Percentiles rank a stretch among this genome's conserved stretches.
Conservation (phyloP, 2,888 invertebrate species). For the Galeopsomyia nigrocyanea region DNA sequence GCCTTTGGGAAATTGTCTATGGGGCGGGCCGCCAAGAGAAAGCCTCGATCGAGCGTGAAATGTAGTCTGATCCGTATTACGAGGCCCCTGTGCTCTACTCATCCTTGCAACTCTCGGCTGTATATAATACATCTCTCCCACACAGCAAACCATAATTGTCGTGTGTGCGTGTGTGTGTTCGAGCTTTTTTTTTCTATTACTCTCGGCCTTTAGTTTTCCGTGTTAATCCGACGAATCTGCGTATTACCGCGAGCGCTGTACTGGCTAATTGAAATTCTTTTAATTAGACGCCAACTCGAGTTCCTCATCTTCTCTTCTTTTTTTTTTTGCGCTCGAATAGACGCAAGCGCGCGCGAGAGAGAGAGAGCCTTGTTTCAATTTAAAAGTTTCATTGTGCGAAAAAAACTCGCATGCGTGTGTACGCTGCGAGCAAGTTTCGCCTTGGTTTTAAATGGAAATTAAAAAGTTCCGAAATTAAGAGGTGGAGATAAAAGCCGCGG, state of each 20-base stretch:
- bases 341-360: neutral
- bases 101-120: conserved; percentile 7
- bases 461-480: conserved; percentile 38
- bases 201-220: conserved; percentile 34
- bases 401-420: neutral
- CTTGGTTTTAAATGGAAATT: conserved; percentile 40
- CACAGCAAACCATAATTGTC: too few relatives aligned
- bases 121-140: neutral
- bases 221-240: conserved; percentile 37
- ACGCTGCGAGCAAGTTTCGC: conserved; percentile 13
- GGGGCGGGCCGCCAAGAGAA: conserved; percentile 36
- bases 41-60: conserved; percentile 67
- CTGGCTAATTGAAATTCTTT: conserved; percentile 44
- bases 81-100: conserved; percentile 25
- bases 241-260: conserved; percentile 8
- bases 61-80: conserved; percentile 64
- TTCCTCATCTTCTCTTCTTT: neutral
- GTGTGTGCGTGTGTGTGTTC: neutral
- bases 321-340: neutral
- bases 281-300: conserved; percentile 25
- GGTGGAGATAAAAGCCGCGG: conserved; percentile 21
- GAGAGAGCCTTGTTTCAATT: conserved; percentile 22
- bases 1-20: conserved; percentile 67
- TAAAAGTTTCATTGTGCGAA: conserved; percentile 35
- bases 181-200: neutral